These are phyloP conservation scores for Pipa parva DNA, from an alignment of 2,113 vertebrate genomes.

Conservation along the genomic window DNA sequence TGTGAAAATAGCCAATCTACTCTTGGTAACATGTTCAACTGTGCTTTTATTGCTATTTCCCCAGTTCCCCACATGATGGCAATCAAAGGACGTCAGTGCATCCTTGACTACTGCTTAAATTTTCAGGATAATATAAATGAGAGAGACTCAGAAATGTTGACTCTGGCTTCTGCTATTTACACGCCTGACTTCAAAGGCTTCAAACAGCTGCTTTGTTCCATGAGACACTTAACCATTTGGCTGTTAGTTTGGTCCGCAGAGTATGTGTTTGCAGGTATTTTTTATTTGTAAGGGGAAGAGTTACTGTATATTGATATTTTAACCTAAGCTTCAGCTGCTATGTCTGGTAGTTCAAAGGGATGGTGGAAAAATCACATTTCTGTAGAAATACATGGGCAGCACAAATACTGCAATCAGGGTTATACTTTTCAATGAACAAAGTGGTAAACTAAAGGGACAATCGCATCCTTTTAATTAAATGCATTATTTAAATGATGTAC, in stretches of 20 bases:
- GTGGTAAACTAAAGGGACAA: too few species aligned
- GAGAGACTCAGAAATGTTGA: conserved; percentile 34
- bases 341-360: too few species aligned
- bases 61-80: conserved; percentile 22
- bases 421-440: too few species aligned
- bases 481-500: too few species aligned
- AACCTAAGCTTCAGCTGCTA: background rate
- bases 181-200: conserved; percentile 43
- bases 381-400: too few species aligned
- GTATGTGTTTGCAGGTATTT: conserved; percentile 15
- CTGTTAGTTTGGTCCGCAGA: conserved; percentile 28
- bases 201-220: conserved; percentile 41
- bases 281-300: background rate
- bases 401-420: too few species aligned
- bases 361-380: too few species aligned
- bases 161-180: conserved; percentile 42
- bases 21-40: too few species aligned
- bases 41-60: background rate
- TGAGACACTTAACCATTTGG: conserved; percentile 39
- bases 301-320: background rate
- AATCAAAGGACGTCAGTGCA: conserved; percentile 1
- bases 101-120: background rate
- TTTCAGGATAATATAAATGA: conserved; percentile 23
- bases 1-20: background rate
- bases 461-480: too few species aligned